phyloP scores from a whole-genome alignment of 2,888 invertebrate genomes.

The Griposia aprilina region DNA sequence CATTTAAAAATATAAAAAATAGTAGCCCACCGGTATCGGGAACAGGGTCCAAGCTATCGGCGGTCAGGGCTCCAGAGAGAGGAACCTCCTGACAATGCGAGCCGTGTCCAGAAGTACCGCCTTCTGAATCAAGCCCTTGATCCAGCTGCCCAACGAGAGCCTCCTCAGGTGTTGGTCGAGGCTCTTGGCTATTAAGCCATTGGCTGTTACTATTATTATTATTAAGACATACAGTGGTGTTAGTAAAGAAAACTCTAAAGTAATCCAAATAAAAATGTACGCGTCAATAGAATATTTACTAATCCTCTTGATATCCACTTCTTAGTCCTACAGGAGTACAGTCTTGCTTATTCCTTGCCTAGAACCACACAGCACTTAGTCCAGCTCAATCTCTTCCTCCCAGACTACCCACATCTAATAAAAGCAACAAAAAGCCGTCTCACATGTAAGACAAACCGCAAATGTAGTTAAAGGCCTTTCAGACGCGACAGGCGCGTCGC shows the following conservation, averaged over 20 bases:
- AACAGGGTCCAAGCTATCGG: too few species aligned
- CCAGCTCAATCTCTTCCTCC: slow-evolving; percentile 21
- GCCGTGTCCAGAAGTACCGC: too few species aligned
- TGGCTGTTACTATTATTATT: too few species aligned
- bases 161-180: too few species aligned
- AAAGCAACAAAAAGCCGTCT: slow-evolving; percentile 57
- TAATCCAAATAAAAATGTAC: background rate
- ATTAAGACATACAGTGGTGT: too few species aligned
- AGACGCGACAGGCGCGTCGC: slow-evolving; percentile 50
- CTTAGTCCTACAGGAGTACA: background rate
- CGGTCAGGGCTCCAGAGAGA: too few species aligned
- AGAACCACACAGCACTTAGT: slow-evolving; percentile 32
- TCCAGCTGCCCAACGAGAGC: too few species aligned
- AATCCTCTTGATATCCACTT: background rate
- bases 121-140: too few species aligned
- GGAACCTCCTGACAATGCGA: too few species aligned
- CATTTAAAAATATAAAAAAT: too few species aligned
- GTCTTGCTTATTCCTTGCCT: background rate
- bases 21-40: too few species aligned
- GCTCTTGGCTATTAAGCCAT: too few species aligned
- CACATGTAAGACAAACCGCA: slow-evolving; percentile 59
- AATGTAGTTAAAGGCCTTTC: slow-evolving; percentile 67
- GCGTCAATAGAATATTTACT: background rate
- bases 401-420: slow-evolving; percentile 52
- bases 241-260: background rate